Conservation (phyloP, 2,797 vertebrate species). For the Cyprinella venusta region DNA sequence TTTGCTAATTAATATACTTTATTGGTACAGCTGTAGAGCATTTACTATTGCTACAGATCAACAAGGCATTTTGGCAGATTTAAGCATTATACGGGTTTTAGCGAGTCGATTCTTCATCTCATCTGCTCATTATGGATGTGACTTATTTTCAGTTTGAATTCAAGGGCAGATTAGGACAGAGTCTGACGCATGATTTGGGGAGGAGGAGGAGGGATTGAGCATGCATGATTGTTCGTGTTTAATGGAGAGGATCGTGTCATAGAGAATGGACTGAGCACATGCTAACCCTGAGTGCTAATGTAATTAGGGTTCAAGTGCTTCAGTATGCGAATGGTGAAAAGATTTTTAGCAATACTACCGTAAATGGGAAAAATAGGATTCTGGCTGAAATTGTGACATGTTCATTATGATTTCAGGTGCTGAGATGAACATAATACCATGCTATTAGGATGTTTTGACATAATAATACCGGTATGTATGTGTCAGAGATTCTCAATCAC, state of each 20-base stretch:
- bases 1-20: not conserved
- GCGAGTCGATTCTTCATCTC: constrained; percentile 10
- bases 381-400: not conserved
- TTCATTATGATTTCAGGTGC: not conserved
- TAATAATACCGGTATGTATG: not conserved
- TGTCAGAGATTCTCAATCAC: not conserved
- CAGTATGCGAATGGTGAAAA: not conserved
- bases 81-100: not conserved
- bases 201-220: constrained; percentile 17
- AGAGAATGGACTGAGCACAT: constrained; percentile 25
- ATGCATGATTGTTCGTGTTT: constrained; percentile 42
- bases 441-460: not conserved
- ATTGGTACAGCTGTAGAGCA: not conserved
- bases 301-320: constrained; percentile 30
- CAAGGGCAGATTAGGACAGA: constrained; percentile 39
- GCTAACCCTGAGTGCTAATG: constrained; percentile 14
- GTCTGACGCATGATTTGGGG: constrained; percentile 41
- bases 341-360: not conserved
- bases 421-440: not conserved
- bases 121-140: constrained; percentile 8
- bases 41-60: not conserved
- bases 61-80: constrained; percentile 1
- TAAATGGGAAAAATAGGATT: not conserved
- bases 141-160: constrained; percentile 34
- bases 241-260: constrained; percentile 49